Evolutionary conservation across 64 coral and sea anemone species (phyloP), one percentile per base, ranked within the genome.

Genomic region (Hydrozoanthus tunicans): DNA sequence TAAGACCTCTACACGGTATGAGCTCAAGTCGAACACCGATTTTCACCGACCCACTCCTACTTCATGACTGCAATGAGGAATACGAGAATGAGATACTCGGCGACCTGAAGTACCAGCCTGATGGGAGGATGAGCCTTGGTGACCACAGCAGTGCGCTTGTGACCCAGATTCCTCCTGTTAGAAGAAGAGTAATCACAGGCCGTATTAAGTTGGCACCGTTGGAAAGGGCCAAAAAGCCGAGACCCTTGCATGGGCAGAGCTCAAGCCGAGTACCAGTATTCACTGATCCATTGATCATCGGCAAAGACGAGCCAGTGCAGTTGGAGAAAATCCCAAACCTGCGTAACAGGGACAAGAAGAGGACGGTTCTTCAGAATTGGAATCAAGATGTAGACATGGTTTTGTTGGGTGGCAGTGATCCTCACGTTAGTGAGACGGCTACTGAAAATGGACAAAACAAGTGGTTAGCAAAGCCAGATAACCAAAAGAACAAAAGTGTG

Each of bases 1-100:
- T 59, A 27, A 88, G 84, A 73, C 84, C 84, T 4, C 23, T 88
- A 13, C 84, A 88, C 66, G 84, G 84, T 58, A 75, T 73, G 84
- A 75, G 84, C 15, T 88, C 84, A 62, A 70, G 68, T 24, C 68
- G 69, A 60, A 55, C 60, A 20, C 84, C 84, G 3, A n/a, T 88
- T 60, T 88, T 74, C 52, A 70, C 69, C 2, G 84, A 88, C 6
- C 84, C 84, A 8, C 67, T 88, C 24, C 56, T 88, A 7, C 20
- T 59, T 56, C 55, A 57, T 58, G 84, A 74, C 17, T 74, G n/a
- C 7, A 25, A 4, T 75, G 84, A 59, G 3, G 84, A 88, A 14
- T 74, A 4, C 56, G 84, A 88, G 69, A 88, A 73, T 43, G 69
- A 88, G 56, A 88, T 88, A 20, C 53, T 25, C 3, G 69, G 51